Percentiles rank a stretch among this genome's conserved stretches.
Evolutionary conservation across 1,140 invertebrate genomes (phyloP).

Genomic region (Maniola jurtina): DNA sequence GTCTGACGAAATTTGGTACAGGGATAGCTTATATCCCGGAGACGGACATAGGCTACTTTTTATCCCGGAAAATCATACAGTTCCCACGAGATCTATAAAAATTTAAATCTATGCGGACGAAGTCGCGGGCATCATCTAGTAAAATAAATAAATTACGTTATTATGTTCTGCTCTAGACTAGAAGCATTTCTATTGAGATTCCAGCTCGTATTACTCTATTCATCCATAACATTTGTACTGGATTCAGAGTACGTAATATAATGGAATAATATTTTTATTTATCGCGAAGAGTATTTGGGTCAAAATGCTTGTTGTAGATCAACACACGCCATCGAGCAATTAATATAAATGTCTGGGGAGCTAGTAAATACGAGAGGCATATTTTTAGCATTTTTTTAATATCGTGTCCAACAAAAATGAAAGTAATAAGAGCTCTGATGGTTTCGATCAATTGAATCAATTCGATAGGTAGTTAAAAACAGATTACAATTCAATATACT

Average conservation of each 20-base stretch:
- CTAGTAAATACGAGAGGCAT: not conserved
- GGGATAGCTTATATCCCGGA: too few relatives aligned
- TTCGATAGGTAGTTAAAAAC: not conserved
- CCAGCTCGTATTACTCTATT: conserved; percentile 1
- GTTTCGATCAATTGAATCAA: not conserved
- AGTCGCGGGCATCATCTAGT: too few relatives aligned
- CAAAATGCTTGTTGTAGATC: conserved; percentile 19
- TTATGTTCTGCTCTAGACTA: not conserved
- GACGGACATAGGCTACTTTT: too few relatives aligned
- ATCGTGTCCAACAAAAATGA: not conserved
- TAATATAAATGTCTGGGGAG: conserved; percentile 13
- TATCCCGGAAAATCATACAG: too few relatives aligned
- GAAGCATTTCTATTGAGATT: conserved; percentile 8
- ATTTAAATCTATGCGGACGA: too few relatives aligned
- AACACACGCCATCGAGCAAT: conserved; percentile 25
- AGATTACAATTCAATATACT: not conserved
- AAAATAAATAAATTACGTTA: not conserved
- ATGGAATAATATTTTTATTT: conserved; percentile 16
- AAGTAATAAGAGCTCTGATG: not conserved
- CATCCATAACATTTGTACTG: conserved; percentile 4
- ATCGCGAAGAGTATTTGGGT: conserved; percentile 16
- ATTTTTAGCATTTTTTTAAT: not conserved
- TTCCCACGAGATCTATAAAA: too few relatives aligned
- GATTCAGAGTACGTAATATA: conserved; percentile 11
- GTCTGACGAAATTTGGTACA: too few relatives aligned